Percentiles rank a stretch among this genome's conserved stretches.
Evolutionary conservation across 2,888 invertebrate species (phyloP).

Genomic region (Stictocephala bisonia): DNA sequence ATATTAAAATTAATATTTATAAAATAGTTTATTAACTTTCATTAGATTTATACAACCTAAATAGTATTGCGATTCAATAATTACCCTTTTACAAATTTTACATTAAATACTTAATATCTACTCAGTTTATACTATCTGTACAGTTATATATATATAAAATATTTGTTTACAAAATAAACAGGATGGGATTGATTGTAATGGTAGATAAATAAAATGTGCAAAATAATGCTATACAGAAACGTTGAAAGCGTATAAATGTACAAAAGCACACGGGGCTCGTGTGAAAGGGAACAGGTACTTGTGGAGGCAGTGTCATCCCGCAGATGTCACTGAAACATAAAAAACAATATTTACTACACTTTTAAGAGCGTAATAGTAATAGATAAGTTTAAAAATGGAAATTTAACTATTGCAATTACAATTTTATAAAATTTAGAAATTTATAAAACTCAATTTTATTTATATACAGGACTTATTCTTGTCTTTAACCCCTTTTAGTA

Average conservation of each 20-base stretch:
- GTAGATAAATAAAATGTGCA: slow-evolving; percentile 45
- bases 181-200: slow-evolving; percentile 37
- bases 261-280: slow-evolving; percentile 25
- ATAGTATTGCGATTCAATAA: slow-evolving; percentile 47
- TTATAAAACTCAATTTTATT: no score
- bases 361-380: no score
- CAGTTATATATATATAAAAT: slow-evolving; percentile 47
- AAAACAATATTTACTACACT: no score
- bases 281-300: slow-evolving; percentile 50
- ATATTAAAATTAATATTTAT: slow-evolving; percentile 46
- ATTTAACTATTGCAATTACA: no score
- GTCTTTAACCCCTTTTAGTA: no score
- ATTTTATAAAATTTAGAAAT: no score
- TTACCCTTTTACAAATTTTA: slow-evolving; percentile 47
- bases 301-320: slow-evolving; percentile 41
- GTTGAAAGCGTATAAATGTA: slow-evolving; percentile 39
- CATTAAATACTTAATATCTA: slow-evolving; percentile 46
- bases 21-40: slow-evolving; percentile 38
- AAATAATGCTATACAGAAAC: slow-evolving; percentile 42
- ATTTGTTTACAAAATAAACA: slow-evolving; percentile 44
- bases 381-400: no score
- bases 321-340: slow-evolving; percentile 47
- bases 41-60: slow-evolving; percentile 44
- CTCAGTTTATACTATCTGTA: slow-evolving; percentile 41
- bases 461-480: no score